Conservation (phyloP, 1,140 invertebrate genomes). For the Drosophila nigromelanica region DNA sequence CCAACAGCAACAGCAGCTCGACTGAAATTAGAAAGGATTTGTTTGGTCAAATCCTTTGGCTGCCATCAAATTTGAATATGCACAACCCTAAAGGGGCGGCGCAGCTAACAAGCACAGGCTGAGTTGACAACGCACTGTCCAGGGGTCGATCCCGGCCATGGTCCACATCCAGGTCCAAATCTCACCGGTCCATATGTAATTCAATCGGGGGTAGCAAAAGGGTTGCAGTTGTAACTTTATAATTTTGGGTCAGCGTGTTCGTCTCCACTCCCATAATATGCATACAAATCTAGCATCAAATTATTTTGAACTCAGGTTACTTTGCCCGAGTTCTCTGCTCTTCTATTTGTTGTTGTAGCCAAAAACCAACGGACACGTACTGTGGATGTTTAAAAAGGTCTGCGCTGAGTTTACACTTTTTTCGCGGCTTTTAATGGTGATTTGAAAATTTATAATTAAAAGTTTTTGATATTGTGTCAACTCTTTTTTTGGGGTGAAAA, state of each 20-base stretch:
- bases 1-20: slow-evolving; percentile 11
- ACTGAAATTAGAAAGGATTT: slow-evolving; percentile 73
- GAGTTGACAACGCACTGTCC: slow-evolving; percentile 55
- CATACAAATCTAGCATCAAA: slow-evolving; percentile 67
- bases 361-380: slow-evolving; percentile 30
- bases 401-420: slow-evolving; percentile 29
- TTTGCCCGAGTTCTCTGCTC: neutral
- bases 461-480: slow-evolving; percentile 37
- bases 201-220: slow-evolving; percentile 68
- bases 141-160: slow-evolving; percentile 51
- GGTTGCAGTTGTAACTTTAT: slow-evolving; percentile 78
- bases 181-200: slow-evolving; percentile 52
- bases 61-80: slow-evolving; percentile 61
- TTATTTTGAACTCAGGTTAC: slow-evolving; percentile 56
- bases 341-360: slow-evolving; percentile 17
- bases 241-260: slow-evolving; percentile 73
- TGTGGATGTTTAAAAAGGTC: slow-evolving; percentile 46
- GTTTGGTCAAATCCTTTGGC: slow-evolving; percentile 73
- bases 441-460: slow-evolving; percentile 43
- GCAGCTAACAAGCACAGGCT: slow-evolving; percentile 49
- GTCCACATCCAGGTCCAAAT: slow-evolving; percentile 24
- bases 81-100: slow-evolving; percentile 57
- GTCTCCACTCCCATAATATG: slow-evolving; percentile 30
- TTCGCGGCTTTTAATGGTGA: slow-evolving; percentile 30
- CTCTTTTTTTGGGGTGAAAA: slow-evolving; percentile 15